Evolutionary conservation across 2,888 invertebrate genomes (phyloP).

Genomic region (Hydriomena furcata): DNA sequence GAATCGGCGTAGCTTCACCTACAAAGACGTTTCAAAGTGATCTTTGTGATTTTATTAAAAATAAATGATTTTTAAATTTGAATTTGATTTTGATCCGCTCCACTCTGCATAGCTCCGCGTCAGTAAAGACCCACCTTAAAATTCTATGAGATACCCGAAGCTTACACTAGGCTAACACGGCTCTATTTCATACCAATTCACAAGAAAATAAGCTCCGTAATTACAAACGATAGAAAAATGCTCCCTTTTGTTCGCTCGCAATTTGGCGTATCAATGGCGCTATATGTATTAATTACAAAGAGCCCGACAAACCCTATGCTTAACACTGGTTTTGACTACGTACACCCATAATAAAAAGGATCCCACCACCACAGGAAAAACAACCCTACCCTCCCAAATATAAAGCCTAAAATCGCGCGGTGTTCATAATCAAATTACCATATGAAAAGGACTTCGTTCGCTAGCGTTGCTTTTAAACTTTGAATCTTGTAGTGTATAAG

Average conservation of each 20-base stretch:
- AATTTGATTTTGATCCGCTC: too few species aligned
- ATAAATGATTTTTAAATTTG: too few species aligned
- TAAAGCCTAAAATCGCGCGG: conserved; percentile 44
- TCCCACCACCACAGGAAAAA: conserved; percentile 30
- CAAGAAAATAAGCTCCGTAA: conserved; percentile 4
- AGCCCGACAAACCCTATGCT: conserved; percentile 61
- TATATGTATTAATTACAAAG: conserved; percentile 79
- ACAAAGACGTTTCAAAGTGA: too few species aligned
- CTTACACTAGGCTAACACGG: too few species aligned
- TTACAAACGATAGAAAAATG: conserved; percentile 16
- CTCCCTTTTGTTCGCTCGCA: conserved; percentile 43
- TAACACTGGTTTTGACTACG: conserved; percentile 65
- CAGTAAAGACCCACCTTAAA: too few species aligned
- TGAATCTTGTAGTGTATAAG: conserved; percentile 19
- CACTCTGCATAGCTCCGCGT: too few species aligned
- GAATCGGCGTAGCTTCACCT: too few species aligned
- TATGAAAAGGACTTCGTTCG: conserved; percentile 52
- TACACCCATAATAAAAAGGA: conserved; percentile 60
- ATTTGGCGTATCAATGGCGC: conserved; percentile 77
- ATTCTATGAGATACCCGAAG: too few species aligned
- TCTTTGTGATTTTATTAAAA: too few species aligned
- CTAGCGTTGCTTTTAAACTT: conserved; percentile 26
- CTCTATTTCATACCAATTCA: neutral
- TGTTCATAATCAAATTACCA: conserved; percentile 54
- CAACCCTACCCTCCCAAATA: conserved; percentile 27